Conservation (phyloP, 92 coral and sea anemone genomes). For the Zoanthus gigantus region DNA sequence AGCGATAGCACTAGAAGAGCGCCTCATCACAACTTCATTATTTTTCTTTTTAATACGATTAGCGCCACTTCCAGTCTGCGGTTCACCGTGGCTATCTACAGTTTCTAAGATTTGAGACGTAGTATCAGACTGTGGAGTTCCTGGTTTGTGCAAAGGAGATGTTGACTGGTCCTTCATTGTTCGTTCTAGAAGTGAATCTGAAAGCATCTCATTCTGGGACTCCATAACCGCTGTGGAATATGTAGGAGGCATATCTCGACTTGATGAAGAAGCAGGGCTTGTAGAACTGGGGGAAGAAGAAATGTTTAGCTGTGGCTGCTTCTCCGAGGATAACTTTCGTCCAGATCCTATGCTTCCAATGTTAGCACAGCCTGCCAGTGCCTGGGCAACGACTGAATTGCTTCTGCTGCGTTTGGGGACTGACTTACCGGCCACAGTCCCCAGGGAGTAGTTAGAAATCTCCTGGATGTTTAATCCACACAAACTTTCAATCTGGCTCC, state of each 20-base stretch:
- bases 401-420: conserved; percentile 23
- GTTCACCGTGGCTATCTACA: conserved; percentile 4
- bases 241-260: conserved; percentile 78
- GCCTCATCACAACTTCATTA: neutral
- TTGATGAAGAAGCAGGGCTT: conserved; percentile 3
- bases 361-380: conserved; percentile 84
- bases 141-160: conserved; percentile 25
- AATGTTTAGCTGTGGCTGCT: conserved; percentile 50
- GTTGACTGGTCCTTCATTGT: conserved; percentile 25
- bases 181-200: neutral
- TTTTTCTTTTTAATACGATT: neutral
- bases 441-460: conserved; percentile 64
- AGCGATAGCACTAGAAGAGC: conserved; percentile 16
- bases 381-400: conserved; percentile 77
- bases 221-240: conserved; percentile 73
- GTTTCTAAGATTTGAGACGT: neutral
- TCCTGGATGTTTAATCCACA: conserved; percentile 78
- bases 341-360: conserved; percentile 94
- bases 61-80: conserved; percentile 19
- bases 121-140: neutral
- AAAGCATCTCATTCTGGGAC: conserved; percentile 17
- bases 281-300: neutral
- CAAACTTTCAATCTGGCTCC: conserved; percentile 93
- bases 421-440: conserved; percentile 33
- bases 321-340: conserved; percentile 73